Evolutionary conservation across 2,113 vertebrate species (phyloP).

Genomic region (Zosterops japonicus): DNA sequence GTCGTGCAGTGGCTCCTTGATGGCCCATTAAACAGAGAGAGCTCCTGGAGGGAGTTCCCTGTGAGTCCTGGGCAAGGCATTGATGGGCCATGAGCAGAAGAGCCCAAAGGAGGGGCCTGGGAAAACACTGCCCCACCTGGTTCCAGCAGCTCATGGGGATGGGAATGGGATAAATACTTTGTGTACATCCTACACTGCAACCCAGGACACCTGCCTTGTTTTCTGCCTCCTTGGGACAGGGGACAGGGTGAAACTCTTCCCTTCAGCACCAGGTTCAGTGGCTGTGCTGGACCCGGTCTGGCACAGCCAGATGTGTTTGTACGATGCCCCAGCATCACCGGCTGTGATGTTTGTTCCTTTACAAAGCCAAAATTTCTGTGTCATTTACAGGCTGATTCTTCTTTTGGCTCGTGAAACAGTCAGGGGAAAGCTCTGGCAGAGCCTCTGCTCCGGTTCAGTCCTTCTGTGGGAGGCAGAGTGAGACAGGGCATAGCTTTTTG

Average conservation of each 20-base stretch:
- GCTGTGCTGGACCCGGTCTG: rapidly evolving
- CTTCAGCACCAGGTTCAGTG: rapidly evolving
- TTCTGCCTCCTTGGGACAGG: not conserved
- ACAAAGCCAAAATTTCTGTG: rapidly evolving
- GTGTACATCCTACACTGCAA: too few species aligned
- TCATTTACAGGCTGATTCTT: rapidly evolving
- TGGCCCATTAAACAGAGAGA: too few species aligned
- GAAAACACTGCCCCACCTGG: too few species aligned
- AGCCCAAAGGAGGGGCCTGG: too few species aligned
- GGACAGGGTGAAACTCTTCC: not conserved
- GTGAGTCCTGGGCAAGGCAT: too few species aligned
- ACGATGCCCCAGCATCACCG: rapidly evolving
- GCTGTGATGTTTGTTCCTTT: not conserved
- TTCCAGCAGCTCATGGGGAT: too few species aligned
- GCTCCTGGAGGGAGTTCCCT: too few species aligned
- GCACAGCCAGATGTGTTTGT: not conserved
- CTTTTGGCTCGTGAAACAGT: not conserved
- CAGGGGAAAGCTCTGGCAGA: not conserved
- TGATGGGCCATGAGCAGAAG: too few species aligned
- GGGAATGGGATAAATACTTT: too few species aligned
- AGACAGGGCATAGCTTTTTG: not conserved
- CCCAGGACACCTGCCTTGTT: too few species aligned
- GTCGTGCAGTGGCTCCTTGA: too few species aligned
- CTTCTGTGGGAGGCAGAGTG: rapidly evolving
- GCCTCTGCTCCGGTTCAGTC: not conserved